Conservation (phyloP, 1,140 invertebrate genomes). For the Drosophila watanabei region DNA sequence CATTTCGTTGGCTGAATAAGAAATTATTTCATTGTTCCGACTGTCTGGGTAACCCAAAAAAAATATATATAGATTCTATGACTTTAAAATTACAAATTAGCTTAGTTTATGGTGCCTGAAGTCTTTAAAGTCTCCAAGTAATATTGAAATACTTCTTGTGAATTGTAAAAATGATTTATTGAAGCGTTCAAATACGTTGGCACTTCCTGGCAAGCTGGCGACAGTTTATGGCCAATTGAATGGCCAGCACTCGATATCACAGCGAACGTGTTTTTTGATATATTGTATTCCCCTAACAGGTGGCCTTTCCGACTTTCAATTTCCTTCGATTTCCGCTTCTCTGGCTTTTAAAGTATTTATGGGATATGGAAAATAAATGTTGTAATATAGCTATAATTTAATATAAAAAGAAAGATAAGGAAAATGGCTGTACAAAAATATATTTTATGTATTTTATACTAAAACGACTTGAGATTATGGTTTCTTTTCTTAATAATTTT, state of each 20-base stretch:
- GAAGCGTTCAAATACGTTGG: constrained; percentile 65
- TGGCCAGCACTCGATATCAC: constrained; percentile 28
- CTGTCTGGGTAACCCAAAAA: constrained; percentile 10
- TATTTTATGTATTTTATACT: no score
- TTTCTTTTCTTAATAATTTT: background rate
- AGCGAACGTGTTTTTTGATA: constrained; percentile 43
- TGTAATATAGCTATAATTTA: background rate
- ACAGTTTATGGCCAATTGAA: constrained; percentile 42
- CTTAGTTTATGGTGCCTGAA: background rate
- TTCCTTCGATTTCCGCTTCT: constrained; percentile 13
- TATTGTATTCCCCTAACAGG: constrained; percentile 67
- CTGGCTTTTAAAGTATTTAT: constrained; percentile 32
- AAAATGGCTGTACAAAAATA: background rate
- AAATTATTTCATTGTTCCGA: constrained; percentile 23
- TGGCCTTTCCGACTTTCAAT: constrained; percentile 61
- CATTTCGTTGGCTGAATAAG: constrained; percentile 42
- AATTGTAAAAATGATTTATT: constrained; percentile 62
- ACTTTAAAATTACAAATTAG: constrained; percentile 13
- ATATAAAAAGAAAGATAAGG: background rate
- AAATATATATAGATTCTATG: background rate
- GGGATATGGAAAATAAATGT: background rate
- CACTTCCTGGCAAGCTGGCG: constrained; percentile 66
- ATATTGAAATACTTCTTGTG: background rate
- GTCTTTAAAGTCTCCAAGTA: background rate
- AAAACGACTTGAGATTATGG: background rate